phyloP scores from a whole-genome alignment of 2,797 vertebrate species.

The Chaenodraco wilsoni region DNA sequence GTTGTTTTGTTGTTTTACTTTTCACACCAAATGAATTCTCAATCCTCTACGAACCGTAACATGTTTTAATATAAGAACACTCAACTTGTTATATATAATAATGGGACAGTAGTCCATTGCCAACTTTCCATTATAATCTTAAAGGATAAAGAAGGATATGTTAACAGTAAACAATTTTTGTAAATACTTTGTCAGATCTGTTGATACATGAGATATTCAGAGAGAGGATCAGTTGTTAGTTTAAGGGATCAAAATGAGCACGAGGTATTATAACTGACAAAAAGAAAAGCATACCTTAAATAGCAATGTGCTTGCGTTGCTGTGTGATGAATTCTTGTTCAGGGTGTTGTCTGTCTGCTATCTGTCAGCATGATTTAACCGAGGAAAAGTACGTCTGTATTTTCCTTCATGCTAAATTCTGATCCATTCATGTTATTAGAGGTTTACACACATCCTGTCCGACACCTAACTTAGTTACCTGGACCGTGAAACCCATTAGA shows the following conservation, averaged over 20 bases:
- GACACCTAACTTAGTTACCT: not conserved
- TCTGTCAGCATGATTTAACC: slow-evolving; percentile 13
- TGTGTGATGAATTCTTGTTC: slow-evolving; percentile 20
- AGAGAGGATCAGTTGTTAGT: not conserved
- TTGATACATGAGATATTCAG: not conserved
- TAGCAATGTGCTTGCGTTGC: not conserved
- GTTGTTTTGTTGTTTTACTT: not conserved
- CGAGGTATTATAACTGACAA: not conserved
- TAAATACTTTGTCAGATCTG: not conserved
- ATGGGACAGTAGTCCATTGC: not conserved
- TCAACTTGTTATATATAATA: not conserved
- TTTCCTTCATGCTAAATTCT: slow-evolving; percentile 14
- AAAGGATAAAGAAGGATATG: not conserved
- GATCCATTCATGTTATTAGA: slow-evolving; percentile 22
- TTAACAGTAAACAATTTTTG: not conserved
- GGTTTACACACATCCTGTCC: not conserved
- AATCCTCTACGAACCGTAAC: no score
- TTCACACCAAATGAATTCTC: not conserved
- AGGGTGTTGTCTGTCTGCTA: slow-evolving; percentile 47
- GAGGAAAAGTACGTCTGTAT: slow-evolving; percentile 22
- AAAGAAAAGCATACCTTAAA: not conserved
- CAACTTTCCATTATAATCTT: not conserved
- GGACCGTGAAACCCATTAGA: slow-evolving; percentile 13
- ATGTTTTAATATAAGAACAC: no score
- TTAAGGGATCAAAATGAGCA: not conserved